These are phyloP conservation scores for Nemurella pictetii DNA, from an alignment of 2,888 invertebrate genomes.

Conservation along the genomic window DNA sequence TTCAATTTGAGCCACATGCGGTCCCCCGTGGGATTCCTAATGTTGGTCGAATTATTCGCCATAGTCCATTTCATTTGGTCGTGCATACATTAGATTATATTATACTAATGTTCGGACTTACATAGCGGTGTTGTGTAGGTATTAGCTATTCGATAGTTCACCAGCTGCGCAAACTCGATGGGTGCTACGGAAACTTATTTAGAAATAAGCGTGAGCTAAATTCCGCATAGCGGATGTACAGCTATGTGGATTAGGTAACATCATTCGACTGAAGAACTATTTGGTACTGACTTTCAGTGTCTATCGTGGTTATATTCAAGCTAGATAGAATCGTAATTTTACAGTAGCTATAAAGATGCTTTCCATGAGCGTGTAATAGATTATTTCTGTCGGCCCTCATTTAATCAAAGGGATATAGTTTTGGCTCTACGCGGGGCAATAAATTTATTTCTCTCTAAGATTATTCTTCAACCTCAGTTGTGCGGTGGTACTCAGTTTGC, in stretches of 20 bases:
- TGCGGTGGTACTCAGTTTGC: not conserved
- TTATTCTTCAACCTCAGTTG: not conserved
- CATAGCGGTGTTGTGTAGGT: not conserved
- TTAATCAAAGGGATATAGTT: too few species aligned
- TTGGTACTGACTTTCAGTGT: too few species aligned
- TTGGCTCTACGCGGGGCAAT: too few species aligned
- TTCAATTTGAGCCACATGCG: not conserved
- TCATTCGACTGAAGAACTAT: too few species aligned
- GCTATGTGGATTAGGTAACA: too few species aligned
- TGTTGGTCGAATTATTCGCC: not conserved
- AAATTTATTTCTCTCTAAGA: not conserved
- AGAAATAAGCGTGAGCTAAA: not conserved
- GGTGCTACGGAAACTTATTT: not conserved
- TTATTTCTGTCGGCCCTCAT: too few species aligned
- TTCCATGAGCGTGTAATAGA: too few species aligned
- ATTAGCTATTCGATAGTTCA: not conserved
- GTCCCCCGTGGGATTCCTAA: not conserved
- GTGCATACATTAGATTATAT: not conserved
- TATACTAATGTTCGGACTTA: not conserved
- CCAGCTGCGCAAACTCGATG: not conserved
- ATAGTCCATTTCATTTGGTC: not conserved
- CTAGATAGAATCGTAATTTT: too few species aligned
- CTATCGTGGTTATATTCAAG: too few species aligned
- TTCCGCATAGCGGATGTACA: not conserved
- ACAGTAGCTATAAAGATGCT: too few species aligned